phyloP scores from a whole-genome alignment of 2,113 vertebrate genomes.

The Varanus salvator region DNA sequence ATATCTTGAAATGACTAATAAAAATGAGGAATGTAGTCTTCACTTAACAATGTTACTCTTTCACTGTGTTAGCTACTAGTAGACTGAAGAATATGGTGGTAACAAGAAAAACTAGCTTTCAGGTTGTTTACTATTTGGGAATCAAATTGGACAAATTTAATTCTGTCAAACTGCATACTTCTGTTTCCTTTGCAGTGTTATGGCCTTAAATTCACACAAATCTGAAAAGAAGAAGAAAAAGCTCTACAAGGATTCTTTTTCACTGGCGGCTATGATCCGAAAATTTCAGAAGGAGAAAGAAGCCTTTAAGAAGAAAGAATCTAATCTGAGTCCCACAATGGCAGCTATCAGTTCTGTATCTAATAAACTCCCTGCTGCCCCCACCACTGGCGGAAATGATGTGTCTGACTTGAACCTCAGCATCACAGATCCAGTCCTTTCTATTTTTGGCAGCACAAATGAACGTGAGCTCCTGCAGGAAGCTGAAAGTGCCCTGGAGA shows the following conservation, averaged over 20 bases:
- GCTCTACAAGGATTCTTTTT: conserved; percentile 92
- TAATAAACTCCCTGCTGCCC: conserved; percentile 73
- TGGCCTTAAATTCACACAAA: conserved; percentile 89
- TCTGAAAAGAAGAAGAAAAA: conserved; percentile 99
- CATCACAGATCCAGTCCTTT: conserved; percentile 88
- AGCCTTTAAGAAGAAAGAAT: conserved; percentile 88
- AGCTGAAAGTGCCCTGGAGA: conserved; percentile 86
- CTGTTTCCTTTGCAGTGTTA: conserved; percentile 80
- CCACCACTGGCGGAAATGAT: conserved; percentile 73
- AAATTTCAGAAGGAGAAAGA: conserved; percentile 97
- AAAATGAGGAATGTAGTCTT: neutral
- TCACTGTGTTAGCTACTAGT: neutral
- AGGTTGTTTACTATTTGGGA: conserved; percentile 1
- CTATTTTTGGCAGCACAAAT: conserved; percentile 91
- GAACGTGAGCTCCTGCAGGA: conserved; percentile 92
- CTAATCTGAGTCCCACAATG: conserved; percentile 64
- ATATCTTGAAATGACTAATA: neutral
- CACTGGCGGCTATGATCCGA: conserved; percentile 93
- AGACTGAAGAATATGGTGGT: neutral
- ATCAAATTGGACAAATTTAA: neutral
- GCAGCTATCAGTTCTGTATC: conserved; percentile 71
- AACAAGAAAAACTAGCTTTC: neutral
- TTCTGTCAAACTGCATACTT: neutral
- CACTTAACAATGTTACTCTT: neutral
- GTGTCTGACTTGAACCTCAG: conserved; percentile 78